Percentiles rank a stretch among this genome's conserved stretches.
Conservation (phyloP, 2,888 invertebrate species). For the Sycophila texana region DNA sequence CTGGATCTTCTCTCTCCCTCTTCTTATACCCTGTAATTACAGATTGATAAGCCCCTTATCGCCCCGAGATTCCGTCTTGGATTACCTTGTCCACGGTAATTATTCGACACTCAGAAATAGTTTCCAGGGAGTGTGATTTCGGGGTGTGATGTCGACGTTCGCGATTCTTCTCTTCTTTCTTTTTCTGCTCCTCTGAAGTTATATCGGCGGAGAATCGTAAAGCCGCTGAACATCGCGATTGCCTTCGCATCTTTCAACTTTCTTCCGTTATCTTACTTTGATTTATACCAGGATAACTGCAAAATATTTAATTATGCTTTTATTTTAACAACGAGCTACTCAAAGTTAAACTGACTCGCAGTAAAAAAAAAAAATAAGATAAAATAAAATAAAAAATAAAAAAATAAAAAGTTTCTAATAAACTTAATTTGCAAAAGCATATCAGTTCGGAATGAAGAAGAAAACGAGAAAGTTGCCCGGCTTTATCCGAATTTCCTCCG, state of each 20-base stretch:
- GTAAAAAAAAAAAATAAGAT: no score
- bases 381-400: no score
- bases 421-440: no score
- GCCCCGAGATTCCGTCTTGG: slow-evolving; percentile 32
- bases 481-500: no score
- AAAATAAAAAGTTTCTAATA: no score
- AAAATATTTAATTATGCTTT: no score
- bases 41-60: slow-evolving; percentile 54
- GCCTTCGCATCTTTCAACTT: background rate
- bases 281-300: background rate
- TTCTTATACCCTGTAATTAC: slow-evolving; percentile 43
- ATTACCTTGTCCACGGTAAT: slow-evolving; percentile 34
- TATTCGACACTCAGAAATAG: slow-evolving; percentile 38
- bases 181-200: slow-evolving; percentile 27
- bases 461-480: no score
- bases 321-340: no score
- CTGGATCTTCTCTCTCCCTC: background rate
- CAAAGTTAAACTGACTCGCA: no score
- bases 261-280: background rate
- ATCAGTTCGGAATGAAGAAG: no score
- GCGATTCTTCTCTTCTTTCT: slow-evolving; percentile 9
- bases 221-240: slow-evolving; percentile 12
- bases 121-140: slow-evolving; percentile 37
- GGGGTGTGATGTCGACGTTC: no score
- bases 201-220: slow-evolving; percentile 27